Conservation (phyloP, 2,888 invertebrate species). For the Drosophila neonasuta region DNA sequence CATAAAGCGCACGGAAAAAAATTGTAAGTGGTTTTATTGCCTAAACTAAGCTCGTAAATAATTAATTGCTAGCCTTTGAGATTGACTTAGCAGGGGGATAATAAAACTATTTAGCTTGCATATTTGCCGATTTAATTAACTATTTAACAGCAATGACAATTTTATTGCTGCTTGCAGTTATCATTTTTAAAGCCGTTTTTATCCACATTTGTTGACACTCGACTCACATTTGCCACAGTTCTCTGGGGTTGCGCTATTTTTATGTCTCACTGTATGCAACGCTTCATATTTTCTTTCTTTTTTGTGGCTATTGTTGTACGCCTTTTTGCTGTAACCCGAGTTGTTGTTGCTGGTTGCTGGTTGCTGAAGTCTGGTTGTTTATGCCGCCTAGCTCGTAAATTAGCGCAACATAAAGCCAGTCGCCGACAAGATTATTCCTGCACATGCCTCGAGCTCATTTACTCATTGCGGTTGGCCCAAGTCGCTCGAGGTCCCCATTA, state of each 20-base stretch:
- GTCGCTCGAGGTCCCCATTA: constrained; percentile 38
- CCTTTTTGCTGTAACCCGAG: constrained; percentile 26
- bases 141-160: not conserved
- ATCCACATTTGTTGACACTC: not conserved
- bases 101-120: not conserved
- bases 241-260: constrained; percentile 23
- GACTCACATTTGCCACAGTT: not conserved
- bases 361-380: constrained; percentile 23
- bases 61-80: not conserved
- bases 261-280: constrained; percentile 46
- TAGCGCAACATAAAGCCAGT: constrained; percentile 58
- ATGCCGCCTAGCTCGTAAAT: constrained; percentile 62
- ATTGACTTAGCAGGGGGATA: not conserved
- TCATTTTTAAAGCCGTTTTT: constrained; percentile 1
- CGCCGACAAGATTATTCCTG: constrained; percentile 62
- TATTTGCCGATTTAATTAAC: not conserved
- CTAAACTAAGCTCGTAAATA: not conserved
- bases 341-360: constrained; percentile 19
- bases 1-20: constrained; percentile 17
- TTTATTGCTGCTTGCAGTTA: not conserved
- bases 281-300: constrained; percentile 22
- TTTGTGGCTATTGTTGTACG: constrained; percentile 25
- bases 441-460: constrained; percentile 37
- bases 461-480: constrained; percentile 17
- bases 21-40: constrained; percentile 4